Conservation (phyloP, 2,888 invertebrate species). For the Polyommatus iphigenia region DNA sequence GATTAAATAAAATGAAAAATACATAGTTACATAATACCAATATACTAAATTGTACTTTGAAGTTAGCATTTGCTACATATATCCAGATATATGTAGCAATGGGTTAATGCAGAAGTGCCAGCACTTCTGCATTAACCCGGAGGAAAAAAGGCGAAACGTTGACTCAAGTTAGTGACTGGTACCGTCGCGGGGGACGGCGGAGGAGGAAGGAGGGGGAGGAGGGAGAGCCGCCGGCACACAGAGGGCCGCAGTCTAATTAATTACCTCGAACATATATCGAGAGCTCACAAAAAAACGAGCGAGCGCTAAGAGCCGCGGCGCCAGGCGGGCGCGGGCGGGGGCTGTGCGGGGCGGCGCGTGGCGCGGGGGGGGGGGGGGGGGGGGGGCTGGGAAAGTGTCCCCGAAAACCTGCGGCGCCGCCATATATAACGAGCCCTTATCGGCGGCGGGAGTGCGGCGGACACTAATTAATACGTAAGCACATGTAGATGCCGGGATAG, state of each 20-base stretch:
- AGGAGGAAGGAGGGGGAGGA: not conserved
- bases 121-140: not conserved
- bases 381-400: slow-evolving; percentile 57
- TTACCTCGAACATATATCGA: slow-evolving; percentile 60
- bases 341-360: slow-evolving; percentile 38
- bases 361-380: slow-evolving; percentile 35
- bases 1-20: not conserved
- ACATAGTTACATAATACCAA: not conserved
- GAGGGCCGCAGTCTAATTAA: slow-evolving; percentile 62
- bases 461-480: slow-evolving; percentile 30
- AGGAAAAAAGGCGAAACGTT: not conserved
- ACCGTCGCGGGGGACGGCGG: not conserved
- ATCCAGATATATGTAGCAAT: too few relatives aligned
- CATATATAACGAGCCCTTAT: slow-evolving; percentile 24
- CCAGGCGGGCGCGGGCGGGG: slow-evolving; percentile 49
- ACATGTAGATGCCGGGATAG: not conserved
- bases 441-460: not conserved
- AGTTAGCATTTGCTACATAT: not conserved
- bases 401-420: slow-evolving; percentile 38
- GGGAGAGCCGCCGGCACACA: slow-evolving; percentile 32
- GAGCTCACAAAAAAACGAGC: slow-evolving; percentile 61
- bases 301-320: slow-evolving; percentile 74
- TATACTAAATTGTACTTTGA: not conserved
- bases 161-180: not conserved
- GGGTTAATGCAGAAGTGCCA: too few relatives aligned